Evolutionary conservation across 2,888 invertebrate species (phyloP), one percentile per base, ranked within the genome.

Genomic region (Eledona agricola): DNA sequence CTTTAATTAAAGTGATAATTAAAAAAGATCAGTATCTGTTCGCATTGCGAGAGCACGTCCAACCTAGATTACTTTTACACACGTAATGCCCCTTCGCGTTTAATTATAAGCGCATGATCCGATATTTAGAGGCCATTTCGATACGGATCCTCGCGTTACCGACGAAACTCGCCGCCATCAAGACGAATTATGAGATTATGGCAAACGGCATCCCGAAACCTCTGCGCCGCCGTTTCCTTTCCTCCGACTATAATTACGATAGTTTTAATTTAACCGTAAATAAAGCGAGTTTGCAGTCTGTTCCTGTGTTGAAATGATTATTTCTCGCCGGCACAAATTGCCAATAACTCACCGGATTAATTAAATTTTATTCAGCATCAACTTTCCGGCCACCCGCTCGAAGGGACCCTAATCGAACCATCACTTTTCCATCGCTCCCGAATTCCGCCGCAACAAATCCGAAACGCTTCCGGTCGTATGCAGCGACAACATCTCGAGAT

Each of bases 1-100:
- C 71, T 73, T 73, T 73, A 73, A 73, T 73, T 73, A 73, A 73
- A 71, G 71, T 66, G 72, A 73, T 72, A 73, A 73, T 72, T 72
- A 73, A 73, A 73, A 72, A 73, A 73, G 72, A 73, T 73, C 62
- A 52, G 55, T 55, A 55, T 55, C 55, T 55, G 55, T 17, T 26
- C 40, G 43, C 54, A 43, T 35, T 43, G 50, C 47, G 55, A 50
- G 54, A 50, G 55, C 46, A 55, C 49, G 56, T 49, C 46, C 56
- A 49, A 49, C 56, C 49, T 47, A 49, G 49, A 52, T 51, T 52
- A 52, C 51, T 61, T 56, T 57, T 56, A 60, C 59, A 60, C 57
- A 62, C 60, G 61, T 61, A 59, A 62, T 59, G 59, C 59, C 47
- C 55, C 58, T 43, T 55, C 57, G 57, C 54, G 62, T 63, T 65